Percentiles rank a stretch among this genome's conserved stretches.
Conservation (phyloP, 2,888 invertebrate genomes). For the Chaetogeoica ovagalla region DNA sequence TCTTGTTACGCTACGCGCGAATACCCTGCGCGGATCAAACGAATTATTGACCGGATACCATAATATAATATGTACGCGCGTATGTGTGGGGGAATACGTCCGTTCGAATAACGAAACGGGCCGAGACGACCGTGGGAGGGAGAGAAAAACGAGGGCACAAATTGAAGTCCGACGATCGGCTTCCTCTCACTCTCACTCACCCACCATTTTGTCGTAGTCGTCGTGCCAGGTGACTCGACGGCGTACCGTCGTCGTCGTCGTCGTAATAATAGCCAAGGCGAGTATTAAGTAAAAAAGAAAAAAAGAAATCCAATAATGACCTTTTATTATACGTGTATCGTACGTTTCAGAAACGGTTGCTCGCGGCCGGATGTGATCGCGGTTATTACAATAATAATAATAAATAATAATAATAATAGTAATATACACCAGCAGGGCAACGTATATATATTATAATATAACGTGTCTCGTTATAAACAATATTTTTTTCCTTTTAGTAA, state of each 20-base stretch:
- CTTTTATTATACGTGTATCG: background rate
- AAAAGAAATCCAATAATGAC: no score
- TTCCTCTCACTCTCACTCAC: background rate
- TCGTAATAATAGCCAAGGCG: background rate
- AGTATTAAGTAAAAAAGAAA: no score
- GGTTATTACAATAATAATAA: constrained; percentile 12
- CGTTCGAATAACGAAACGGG: background rate
- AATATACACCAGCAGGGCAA: no score
- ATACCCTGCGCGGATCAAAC: constrained; percentile 14
- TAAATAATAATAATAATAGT: no score
- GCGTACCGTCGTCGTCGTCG: background rate
- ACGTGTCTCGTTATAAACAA: no score
- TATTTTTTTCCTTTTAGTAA: no score
- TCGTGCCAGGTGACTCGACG: constrained; percentile 20
- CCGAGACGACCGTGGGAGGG: background rate
- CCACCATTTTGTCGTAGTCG: background rate
- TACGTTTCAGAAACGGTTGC: constrained; percentile 6
- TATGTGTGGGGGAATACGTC: no score
- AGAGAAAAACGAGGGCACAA: background rate
- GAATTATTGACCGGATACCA: constrained; percentile 43
- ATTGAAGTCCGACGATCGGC: constrained; percentile 17
- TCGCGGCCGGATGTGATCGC: constrained; percentile 28
- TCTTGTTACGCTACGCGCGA: no score
- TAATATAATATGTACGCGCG: no score
- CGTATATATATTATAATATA: no score